Conservation (phyloP, 2,113 vertebrate genomes). For the Rhinogobius similis region DNA sequence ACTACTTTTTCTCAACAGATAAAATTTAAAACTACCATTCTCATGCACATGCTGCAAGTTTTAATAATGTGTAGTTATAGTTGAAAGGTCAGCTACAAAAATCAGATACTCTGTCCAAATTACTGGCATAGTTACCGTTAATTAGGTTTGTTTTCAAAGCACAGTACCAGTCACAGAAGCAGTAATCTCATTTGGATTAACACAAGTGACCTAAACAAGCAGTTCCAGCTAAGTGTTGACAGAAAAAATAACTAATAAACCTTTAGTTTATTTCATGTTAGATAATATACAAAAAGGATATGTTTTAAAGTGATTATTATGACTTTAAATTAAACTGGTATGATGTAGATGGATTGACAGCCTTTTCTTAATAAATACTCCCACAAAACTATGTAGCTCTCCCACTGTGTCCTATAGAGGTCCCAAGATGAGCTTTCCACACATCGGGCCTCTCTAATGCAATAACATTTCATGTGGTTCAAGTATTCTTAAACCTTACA, state of each 20-base stretch:
- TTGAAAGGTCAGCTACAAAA: neutral
- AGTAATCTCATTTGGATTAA: conserved; percentile 37
- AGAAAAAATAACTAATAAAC: neutral
- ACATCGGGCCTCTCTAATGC: neutral
- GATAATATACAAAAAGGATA: neutral
- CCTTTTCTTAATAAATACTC: neutral
- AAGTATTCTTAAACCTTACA: neutral
- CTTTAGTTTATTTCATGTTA: no score
- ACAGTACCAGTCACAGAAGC: conserved; percentile 48
- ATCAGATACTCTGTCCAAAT: conserved; percentile 23
- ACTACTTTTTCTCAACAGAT: neutral
- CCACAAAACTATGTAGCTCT: neutral
- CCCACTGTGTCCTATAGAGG: neutral
- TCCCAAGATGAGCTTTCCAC: neutral
- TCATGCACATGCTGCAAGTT: neutral
- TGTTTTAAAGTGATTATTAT: neutral
- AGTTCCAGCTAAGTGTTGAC: conserved; percentile 20
- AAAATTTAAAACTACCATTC: neutral
- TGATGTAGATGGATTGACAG: neutral
- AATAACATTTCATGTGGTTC: neutral
- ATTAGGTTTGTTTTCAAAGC: conserved; percentile 51
- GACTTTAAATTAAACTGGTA: neutral
- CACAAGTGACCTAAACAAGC: conserved; percentile 24
- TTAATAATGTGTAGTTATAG: neutral
- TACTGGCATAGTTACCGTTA: conserved; percentile 29